Base-by-base conservation (phyloP, 2,888 invertebrate genomes). In the Diarsia dahlii region DNA sequence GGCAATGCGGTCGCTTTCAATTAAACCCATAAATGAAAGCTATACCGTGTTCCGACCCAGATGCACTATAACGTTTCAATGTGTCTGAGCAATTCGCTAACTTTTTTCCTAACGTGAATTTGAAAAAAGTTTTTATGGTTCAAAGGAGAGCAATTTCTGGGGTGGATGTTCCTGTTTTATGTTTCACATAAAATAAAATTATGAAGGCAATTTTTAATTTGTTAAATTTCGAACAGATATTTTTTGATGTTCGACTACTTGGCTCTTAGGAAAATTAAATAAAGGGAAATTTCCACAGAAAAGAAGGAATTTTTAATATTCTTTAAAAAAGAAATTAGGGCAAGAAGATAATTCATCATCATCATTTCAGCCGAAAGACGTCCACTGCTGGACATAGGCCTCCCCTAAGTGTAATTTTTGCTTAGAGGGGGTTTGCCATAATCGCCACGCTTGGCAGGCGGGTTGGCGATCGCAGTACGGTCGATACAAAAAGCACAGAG, bases 1-100 rank as follows among this genome's bases (percentile, higher is more conserved):
- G 46, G 46, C 23, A 62, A 71, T 65, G 68, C 46, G 66, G n/a
- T 48, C 76, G n/a, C n/a, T 80, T 86, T 82, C 75, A 85, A 86
- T 86, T 84, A 82, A 74, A 79, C 1, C 65, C 64, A 65, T 71
- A 58, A n/a, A n/a, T 69, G 68, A 54, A 67, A 63, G 72, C 72
- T 58, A 65, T 80, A 74, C 63, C n/a, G 15, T 34, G 62, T 28
- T 62, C 50, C 39, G 52, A 73, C 72, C 56, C 83, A 66, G 50
- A 74, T 85, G 80, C 63, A 74, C 77, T 60, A 67, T 74, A 70
- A 78, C 62, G 68, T 84, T 73, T 58, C 13, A 72, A 62, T 48
- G 34, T 74, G 54, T 46, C n/a, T 64, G 66, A 68, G 64, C 45
- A 70, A 72, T 62, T 67, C 60, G 34, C 28, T 3, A 54, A 73